phyloP scores from a whole-genome alignment of 2,113 vertebrate genomes.

The Syngnathoides biaculeatus region DNA sequence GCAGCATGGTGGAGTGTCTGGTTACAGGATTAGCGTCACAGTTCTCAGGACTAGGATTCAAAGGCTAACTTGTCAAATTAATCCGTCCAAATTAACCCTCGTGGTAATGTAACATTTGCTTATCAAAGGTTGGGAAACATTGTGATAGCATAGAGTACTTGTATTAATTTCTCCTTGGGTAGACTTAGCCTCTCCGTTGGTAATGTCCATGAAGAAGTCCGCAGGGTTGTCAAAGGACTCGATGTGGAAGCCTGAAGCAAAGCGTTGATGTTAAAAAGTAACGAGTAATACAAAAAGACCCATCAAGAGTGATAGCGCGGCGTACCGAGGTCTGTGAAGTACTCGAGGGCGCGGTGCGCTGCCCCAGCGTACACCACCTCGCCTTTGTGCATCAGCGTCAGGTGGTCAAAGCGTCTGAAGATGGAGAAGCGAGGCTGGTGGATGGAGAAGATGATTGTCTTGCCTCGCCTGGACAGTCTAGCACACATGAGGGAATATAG shows the following conservation, averaged over 20 bases:
- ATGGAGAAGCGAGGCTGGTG: slow-evolving; percentile 80
- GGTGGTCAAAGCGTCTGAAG: slow-evolving; percentile 74
- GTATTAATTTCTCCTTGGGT: not conserved
- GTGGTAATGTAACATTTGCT: not conserved
- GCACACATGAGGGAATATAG: not conserved
- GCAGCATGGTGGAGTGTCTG: too few species aligned
- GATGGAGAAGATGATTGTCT: slow-evolving; percentile 80
- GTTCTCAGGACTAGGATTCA: too few species aligned
- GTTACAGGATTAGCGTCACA: too few species aligned
- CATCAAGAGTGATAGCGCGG: not conserved
- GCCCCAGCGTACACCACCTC: slow-evolving; percentile 72
- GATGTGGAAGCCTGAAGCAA: slow-evolving; percentile 70
- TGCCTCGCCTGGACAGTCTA: slow-evolving; percentile 72
- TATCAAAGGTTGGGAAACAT: not conserved
- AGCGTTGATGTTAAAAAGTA: not conserved
- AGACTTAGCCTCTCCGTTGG: slow-evolving; percentile 67
- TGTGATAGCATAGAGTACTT: slow-evolving; percentile 34
- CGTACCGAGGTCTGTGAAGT: slow-evolving; percentile 69
- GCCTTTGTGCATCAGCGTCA: slow-evolving; percentile 77
- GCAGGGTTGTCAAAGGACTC: slow-evolving; percentile 75
- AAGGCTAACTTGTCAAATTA: too few species aligned
- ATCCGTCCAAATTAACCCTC: too few species aligned
- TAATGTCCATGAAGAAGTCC: slow-evolving; percentile 79
- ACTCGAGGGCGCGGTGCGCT: slow-evolving; percentile 51
- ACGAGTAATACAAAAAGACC: not conserved